Base-by-base conservation (phyloP, 2,888 invertebrate species). In the Himalopsyche anomala region DNA sequence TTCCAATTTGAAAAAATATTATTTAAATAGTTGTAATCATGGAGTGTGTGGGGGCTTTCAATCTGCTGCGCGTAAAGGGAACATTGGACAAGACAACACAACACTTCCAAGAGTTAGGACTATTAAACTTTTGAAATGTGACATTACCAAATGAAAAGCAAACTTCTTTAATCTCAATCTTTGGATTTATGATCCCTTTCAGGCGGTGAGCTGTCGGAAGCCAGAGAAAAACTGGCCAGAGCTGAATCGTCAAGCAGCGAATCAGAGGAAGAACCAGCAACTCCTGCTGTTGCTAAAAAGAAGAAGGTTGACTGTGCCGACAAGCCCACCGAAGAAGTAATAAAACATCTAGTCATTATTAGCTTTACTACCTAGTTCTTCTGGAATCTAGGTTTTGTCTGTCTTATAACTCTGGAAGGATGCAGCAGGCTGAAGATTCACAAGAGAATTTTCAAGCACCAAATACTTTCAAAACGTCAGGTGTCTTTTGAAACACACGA, bases 221-320 rank as follows among this genome's bases (percentile, higher is more conserved):
- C 98, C 0, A 94, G 97, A 88, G 98, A 98, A 90, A 97, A 97
- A 89, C 92, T 98, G 38, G 96, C 97, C 17, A 94, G 96, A 89
- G 97, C 96, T 8, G 97, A 97, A 90, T 96, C 96, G 42, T 96
- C 96, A 89, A 96, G 96, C 82, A 96, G 96, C 28, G 97, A 97
- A 86, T 96, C 96, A 0, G 97, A 97, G 88, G 97, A 96, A 81
- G 96, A 96, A 88, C 94, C 94, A 84, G 40, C 87, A 4, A 80
- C 92, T 83, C 94, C 91, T 82, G 92, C 93, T 90, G 93, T 92
- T 90, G 93, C 93, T 90, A 93, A 90, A 86, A 88, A 92, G 79
- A 92, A 92, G 87, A 92, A 92, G 86, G 90, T 91, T n/a, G 91
- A 91, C 62, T 91, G 90, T 88, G 91, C 90, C 80, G 94, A 95